These are phyloP conservation scores for Eilema depressum DNA, from an alignment of 2,888 invertebrate genomes.

Conservation along the genomic window DNA sequence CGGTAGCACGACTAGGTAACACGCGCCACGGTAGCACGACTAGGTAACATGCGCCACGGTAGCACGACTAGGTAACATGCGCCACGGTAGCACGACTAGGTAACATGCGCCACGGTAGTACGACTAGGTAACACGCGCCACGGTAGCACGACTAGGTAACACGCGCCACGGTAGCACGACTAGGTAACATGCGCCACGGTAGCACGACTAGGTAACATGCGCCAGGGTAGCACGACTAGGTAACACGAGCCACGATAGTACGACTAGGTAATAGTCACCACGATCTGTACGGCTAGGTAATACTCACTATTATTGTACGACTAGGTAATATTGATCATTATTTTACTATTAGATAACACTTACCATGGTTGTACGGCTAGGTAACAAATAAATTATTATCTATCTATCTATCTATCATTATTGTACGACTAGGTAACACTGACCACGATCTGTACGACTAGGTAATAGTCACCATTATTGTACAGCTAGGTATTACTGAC, in stretches of 20 bases:
- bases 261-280: too few relatives aligned
- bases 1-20: conserved; percentile 68
- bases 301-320: too few relatives aligned
- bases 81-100: conserved; percentile 73
- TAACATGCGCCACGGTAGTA: too few relatives aligned
- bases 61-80: conserved; percentile 65
- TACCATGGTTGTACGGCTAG: too few relatives aligned
- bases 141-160: conserved; percentile 68
- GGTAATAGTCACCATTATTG: conserved; percentile 37
- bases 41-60: conserved; percentile 63
- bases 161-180: too few relatives aligned
- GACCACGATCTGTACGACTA: conserved; percentile 68
- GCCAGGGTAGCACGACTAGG: conserved; percentile 73
- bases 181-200: conserved; percentile 63
- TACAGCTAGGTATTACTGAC: conserved; percentile 10
- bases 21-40: too few relatives aligned
- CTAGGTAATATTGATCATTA: too few relatives aligned
- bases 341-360: too few relatives aligned
- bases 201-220: conserved; percentile 65
- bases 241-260: conserved; percentile 22
- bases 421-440: too few relatives aligned
- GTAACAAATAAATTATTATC: too few relatives aligned
- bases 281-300: too few relatives aligned
- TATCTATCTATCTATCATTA: too few relatives aligned
- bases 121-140: conserved; percentile 65